A percentile compares a stretch with the other conserved stretches of the same genome.
phyloP scores from a whole-genome alignment of 1,140 invertebrate genomes.

The Drosophila tristis region DNA sequence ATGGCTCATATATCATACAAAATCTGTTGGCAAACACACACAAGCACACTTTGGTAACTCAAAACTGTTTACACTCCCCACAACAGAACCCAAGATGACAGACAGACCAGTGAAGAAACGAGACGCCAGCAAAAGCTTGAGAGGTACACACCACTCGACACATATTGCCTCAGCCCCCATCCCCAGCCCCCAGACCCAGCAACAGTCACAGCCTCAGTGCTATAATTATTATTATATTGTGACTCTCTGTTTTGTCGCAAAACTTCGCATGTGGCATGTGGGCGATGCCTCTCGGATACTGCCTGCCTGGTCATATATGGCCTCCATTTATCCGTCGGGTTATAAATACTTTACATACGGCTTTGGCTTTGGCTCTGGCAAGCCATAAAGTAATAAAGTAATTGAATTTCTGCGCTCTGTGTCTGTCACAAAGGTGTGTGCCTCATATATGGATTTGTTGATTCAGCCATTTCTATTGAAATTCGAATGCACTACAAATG shows the following conservation, averaged over 20 bases:
- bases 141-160: slow-evolving; percentile 27
- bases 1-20: slow-evolving; percentile 30
- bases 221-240: slow-evolving; percentile 40
- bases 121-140: slow-evolving; percentile 25
- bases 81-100: slow-evolving; percentile 4
- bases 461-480: slow-evolving; percentile 9
- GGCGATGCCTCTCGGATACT: slow-evolving; percentile 45
- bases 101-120: slow-evolving; percentile 7
- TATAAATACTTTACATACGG: slow-evolving; percentile 65
- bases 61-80: slow-evolving; percentile 40
- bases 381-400: slow-evolving; percentile 66
- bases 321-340: slow-evolving; percentile 47
- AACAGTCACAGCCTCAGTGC: not conserved
- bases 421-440: slow-evolving; percentile 18
- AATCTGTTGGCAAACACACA: slow-evolving; percentile 32
- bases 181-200: too few species aligned
- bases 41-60: slow-evolving; percentile 32
- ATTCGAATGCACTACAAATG: slow-evolving; percentile 33
- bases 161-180: slow-evolving; percentile 40
- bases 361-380: slow-evolving; percentile 62
- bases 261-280: slow-evolving; percentile 57
- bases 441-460: slow-evolving; percentile 29
- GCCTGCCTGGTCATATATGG: slow-evolving; percentile 54
- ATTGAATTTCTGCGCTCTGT: slow-evolving; percentile 52
- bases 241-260: slow-evolving; percentile 25